A percentile compares a stretch with the other conserved stretches of the same genome.
Conservation (phyloP, 2,888 invertebrate genomes). For the Marronus borbonicus region DNA sequence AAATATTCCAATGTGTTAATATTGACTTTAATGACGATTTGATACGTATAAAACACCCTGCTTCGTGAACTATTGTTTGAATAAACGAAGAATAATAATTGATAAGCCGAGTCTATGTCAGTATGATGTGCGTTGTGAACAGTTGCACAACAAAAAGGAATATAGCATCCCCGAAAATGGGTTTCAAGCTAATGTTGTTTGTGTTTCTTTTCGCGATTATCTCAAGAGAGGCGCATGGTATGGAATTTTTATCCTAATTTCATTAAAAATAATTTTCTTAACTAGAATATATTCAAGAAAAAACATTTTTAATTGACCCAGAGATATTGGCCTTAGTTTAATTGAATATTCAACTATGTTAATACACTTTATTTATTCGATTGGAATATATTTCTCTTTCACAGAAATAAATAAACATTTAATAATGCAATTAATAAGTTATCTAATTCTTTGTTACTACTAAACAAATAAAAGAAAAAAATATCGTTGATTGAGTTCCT, state of each 20-base stretch:
- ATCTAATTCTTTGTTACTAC: too few species aligned
- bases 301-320: conserved; percentile 50
- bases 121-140: conserved; percentile 59
- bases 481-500: too few species aligned
- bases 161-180: conserved; percentile 52
- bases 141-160: conserved; percentile 46
- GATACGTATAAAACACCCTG: conserved; percentile 59
- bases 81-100: conserved; percentile 56
- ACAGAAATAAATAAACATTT: not conserved
- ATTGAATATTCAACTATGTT: conserved; percentile 61
- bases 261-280: conserved; percentile 2
- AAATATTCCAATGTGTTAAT: conserved; percentile 38
- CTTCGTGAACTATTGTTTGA: conserved; percentile 56
- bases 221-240: conserved; percentile 35
- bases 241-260: conserved; percentile 13
- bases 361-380: conserved; percentile 40
- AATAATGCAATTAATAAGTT: too few species aligned
- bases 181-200: conserved; percentile 46
- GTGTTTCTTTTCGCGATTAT: conserved; percentile 30
- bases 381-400: not conserved
- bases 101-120: conserved; percentile 60
- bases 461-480: too few species aligned
- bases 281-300: conserved; percentile 28
- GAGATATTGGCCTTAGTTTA: conserved; percentile 57
- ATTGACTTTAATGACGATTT: conserved; percentile 50